Conservation (phyloP, 2,888 invertebrate genomes). For the Heliothis peltigera region DNA sequence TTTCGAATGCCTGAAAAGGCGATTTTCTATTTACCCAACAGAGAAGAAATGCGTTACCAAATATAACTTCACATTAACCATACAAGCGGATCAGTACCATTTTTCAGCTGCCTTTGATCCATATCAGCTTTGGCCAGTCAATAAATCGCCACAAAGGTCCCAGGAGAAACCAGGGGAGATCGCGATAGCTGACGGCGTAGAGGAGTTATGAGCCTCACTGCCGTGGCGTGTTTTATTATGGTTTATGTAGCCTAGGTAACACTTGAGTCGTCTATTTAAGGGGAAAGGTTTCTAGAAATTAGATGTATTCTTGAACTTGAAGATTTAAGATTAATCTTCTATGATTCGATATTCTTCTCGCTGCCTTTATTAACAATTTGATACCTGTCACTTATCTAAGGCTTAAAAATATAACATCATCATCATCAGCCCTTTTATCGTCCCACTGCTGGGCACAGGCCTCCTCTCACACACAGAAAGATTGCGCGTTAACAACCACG, state of each 20-base stretch:
- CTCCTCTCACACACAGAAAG: too few relatives aligned
- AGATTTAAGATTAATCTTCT: neutral
- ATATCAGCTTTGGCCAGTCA: slow-evolving; percentile 42
- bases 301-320: neutral
- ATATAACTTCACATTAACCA: neutral
- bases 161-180: slow-evolving; percentile 27
- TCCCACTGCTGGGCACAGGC: too few relatives aligned
- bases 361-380: too few relatives aligned
- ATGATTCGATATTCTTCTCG: neutral
- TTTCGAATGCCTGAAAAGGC: too few relatives aligned
- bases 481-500: too few relatives aligned
- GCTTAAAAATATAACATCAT: too few relatives aligned
- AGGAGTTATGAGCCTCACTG: slow-evolving; percentile 7
- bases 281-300: neutral
- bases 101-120: slow-evolving; percentile 43
- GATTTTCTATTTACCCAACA: too few relatives aligned
- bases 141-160: slow-evolving; percentile 45
- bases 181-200: slow-evolving; percentile 35
- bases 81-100: slow-evolving; percentile 6
- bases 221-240: neutral
- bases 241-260: neutral
- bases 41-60: too few relatives aligned
- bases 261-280: neutral
- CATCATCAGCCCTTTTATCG: too few relatives aligned
- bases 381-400: too few relatives aligned